Evolutionary conservation across 37 sponge, comb jelly and placozoan species (phyloP), one percentile per base, ranked within the genome.

Genomic region (Crambe crambe): DNA sequence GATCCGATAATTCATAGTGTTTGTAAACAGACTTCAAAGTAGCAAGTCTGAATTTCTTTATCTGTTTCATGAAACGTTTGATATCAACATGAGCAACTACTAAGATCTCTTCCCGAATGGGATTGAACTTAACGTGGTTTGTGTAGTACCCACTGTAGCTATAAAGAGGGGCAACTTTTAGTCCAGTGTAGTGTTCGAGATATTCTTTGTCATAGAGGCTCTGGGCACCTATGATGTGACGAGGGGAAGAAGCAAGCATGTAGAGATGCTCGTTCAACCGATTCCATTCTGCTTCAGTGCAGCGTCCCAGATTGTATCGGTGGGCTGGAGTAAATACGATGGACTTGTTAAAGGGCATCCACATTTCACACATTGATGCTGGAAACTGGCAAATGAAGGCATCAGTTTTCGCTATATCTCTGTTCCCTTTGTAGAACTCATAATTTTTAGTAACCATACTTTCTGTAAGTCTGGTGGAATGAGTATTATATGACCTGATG

Each of bases 321-420:
- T 84, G 85, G 29, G 85, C 77, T 20, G 85, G 85, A 2, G 25
- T 0, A 15, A 76, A 69, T 18, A 76, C 35, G 3, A 84, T 36
- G 23, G 85, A 54, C 41, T 84, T 84, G 70, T 84, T 84, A 57
- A 84, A 84, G 0, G 85, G 85, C 85, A 84, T 84, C 85, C 85
- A 84, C 69, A 84, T 0, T 63, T 84, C 77, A 57, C 85, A 84
- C 70, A 70, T 57, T 0, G 77, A 36, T 6, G 85, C 51, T 34
- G 85, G 85, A 68, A 70, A 84, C 8, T 30, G 2, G 35, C 85
- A 84, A 27, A 84, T 68, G n/a, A 84, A 84, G 35, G 70, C 85
- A 65, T 76, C 77, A 0, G 64, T 67, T 1, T 67, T 43, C 5
- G 70, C 76, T 12, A 84, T 56, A 31, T 68, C 10, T 23, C 36